These are phyloP conservation scores for Portunus trituberculatus DNA, from an alignment of 1,140 invertebrate genomes.

Conservation along the genomic window DNA sequence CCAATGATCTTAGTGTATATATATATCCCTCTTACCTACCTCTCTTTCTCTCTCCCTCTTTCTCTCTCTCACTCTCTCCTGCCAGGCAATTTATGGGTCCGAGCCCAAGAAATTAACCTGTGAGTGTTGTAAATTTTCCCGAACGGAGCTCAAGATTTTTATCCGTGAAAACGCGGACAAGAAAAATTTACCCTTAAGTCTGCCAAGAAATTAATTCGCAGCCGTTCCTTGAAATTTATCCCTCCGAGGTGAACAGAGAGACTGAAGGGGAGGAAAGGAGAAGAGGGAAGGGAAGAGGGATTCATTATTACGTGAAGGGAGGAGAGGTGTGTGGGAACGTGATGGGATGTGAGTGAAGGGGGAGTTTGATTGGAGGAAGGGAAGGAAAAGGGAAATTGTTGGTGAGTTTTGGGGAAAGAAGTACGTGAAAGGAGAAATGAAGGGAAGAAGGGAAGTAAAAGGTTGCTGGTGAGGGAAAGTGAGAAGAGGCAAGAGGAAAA, in stretches of 20 bases:
- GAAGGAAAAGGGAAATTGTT: neutral
- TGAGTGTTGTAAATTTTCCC: neutral
- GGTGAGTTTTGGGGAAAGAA: no score
- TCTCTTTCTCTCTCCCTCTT: no score
- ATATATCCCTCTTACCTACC: neutral
- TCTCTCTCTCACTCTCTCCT: neutral
- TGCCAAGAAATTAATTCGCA: neutral
- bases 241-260: neutral
- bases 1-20: no score
- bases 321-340: neutral
- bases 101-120: neutral
- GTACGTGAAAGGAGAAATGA: no score
- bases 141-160: neutral
- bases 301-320: neutral
- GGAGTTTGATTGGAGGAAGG: neutral
- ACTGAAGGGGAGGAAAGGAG: neutral
- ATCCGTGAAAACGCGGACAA: neutral
- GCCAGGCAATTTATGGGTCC: neutral
- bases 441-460: no score
- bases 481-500: no score
- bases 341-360: neutral
- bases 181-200: neutral
- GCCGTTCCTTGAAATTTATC: neutral
- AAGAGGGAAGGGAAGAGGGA: neutral
- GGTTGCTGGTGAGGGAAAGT: no score